phyloP scores from a whole-genome alignment of 2,113 vertebrate species.

The Elachura formosa region DNA sequence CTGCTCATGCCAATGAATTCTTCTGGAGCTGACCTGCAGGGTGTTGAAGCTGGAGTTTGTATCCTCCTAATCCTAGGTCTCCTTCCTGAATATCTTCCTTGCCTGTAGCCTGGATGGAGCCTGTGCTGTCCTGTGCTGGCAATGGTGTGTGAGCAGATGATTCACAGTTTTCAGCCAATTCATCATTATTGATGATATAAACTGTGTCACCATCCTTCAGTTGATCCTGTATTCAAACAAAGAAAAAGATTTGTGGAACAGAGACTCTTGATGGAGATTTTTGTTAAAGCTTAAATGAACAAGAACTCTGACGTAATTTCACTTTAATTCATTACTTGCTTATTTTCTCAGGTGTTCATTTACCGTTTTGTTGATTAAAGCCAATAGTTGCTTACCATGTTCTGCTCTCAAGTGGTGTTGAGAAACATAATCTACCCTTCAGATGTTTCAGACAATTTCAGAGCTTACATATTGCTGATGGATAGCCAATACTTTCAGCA shows the following conservation, averaged over 20 bases:
- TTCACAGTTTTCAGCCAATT: constrained; percentile 52
- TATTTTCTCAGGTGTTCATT: background rate
- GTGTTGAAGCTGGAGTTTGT: constrained; percentile 61
- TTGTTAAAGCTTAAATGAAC: background rate
- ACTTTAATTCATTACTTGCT: background rate
- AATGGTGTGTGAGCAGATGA: background rate
- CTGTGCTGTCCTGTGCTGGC: background rate
- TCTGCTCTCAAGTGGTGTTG: background rate
- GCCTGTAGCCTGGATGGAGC: background rate
- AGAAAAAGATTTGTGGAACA: background rate
- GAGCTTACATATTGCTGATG: background rate
- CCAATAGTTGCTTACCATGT: background rate
- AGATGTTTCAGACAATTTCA: background rate
- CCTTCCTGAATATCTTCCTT: constrained; percentile 72
- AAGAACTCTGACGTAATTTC: background rate
- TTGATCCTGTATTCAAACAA: constrained; percentile 56
- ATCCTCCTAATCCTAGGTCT: constrained; percentile 72
- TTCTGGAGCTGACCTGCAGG: background rate
- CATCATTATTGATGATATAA: constrained; percentile 70
- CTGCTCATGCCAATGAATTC: background rate
- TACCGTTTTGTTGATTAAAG: background rate
- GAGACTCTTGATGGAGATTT: background rate
- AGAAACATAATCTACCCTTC: background rate
- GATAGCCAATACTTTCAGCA: background rate
- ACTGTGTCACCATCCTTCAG: constrained; percentile 65